phyloP scores from a whole-genome alignment of 2,113 vertebrate genomes.

The Tretioscincus oriximinensis region DNA sequence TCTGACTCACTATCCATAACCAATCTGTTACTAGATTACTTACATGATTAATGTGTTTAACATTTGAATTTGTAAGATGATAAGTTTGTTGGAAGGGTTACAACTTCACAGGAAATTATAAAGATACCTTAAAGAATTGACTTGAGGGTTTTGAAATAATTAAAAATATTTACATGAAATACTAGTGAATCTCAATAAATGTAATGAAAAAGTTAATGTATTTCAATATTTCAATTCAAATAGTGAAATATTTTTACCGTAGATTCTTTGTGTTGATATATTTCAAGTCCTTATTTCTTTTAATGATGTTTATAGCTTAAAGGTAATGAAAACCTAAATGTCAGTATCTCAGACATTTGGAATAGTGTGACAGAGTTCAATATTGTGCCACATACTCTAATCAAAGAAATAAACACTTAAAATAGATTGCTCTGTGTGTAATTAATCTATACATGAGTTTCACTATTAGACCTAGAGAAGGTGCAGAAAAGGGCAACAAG shows the following conservation, averaged over 20 bases:
- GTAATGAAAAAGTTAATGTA: not conserved
- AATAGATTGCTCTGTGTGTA: no score
- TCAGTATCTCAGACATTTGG: no score
- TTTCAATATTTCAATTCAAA: no score
- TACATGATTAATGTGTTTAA: constrained; percentile 43
- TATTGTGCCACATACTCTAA: no score
- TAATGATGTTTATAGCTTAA: no score
- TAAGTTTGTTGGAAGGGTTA: constrained; percentile 11
- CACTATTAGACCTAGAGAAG: no score
- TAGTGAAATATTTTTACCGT: not conserved
- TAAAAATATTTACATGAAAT: not conserved
- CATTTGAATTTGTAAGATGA: constrained; percentile 16
- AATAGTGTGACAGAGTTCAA: no score
- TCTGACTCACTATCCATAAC: constrained; percentile 57
- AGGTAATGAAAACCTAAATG: no score
- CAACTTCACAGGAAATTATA: constrained; percentile 17
- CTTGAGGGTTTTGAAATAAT: not conserved
- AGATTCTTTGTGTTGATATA: not conserved
- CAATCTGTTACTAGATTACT: constrained; percentile 48
- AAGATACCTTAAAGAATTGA: not conserved
- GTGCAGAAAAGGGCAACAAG: no score
- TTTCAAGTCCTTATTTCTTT: no score
- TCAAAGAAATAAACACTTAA: no score
- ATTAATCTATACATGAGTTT: no score
- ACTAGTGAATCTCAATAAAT: constrained; percentile 3